Evolutionary conservation across 2,797 vertebrate species (phyloP).

Genomic region (Galago senegalensis): DNA sequence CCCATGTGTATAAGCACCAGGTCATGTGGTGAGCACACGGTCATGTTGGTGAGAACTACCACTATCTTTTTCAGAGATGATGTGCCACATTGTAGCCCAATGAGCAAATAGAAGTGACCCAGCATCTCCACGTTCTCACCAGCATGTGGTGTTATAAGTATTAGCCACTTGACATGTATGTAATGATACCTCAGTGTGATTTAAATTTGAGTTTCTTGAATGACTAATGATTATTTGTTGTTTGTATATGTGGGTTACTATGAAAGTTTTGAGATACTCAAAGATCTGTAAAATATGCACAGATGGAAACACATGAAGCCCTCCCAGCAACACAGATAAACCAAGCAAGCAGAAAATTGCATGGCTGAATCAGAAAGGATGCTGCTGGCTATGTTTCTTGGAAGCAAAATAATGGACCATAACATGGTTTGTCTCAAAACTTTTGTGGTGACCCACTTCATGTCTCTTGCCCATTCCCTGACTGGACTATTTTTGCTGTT

Average conservation of each 20-base stretch:
- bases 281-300: too few species aligned
- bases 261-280: too few species aligned
- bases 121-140: neutral
- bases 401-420: too few species aligned
- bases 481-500: neutral
- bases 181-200: neutral
- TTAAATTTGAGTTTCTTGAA: neutral
- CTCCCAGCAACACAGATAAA: too few species aligned
- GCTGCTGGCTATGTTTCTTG: too few species aligned
- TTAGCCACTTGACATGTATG: neutral
- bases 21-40: fast-evolving
- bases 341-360: too few species aligned
- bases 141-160: neutral
- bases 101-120: neutral
- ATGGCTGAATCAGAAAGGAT: too few species aligned
- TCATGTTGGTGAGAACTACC: neutral
- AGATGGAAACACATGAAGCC: too few species aligned
- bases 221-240: too few species aligned
- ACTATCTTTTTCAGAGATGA: neutral
- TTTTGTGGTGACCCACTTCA: too few species aligned
- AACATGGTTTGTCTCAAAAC: too few species aligned
- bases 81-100: fast-evolving
- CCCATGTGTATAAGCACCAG: neutral
- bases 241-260: too few species aligned
- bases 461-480: neutral